Conservation (phyloP, 2,888 invertebrate species). For the Polyommatus icarus region DNA sequence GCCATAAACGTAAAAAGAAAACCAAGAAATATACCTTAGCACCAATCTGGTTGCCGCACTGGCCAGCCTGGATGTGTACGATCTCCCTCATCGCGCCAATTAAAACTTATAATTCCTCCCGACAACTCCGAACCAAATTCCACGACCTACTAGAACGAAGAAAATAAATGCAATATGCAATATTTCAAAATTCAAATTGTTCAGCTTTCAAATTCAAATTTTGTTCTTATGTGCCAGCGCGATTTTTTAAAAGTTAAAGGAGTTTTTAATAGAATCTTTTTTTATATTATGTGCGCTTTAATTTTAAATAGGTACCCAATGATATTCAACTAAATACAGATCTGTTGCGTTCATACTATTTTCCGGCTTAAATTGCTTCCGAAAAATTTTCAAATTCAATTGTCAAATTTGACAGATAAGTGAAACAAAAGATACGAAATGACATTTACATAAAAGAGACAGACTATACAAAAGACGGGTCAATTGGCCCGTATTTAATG, state of each 20-base stretch:
- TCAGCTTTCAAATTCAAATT: constrained; percentile 36
- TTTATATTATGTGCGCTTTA: background rate
- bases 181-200: constrained; percentile 28
- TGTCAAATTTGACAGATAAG: too few relatives aligned
- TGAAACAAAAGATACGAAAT: too few relatives aligned
- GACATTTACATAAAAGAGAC: too few relatives aligned
- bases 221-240: constrained; percentile 29
- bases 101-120: constrained; percentile 46
- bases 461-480: too few relatives aligned
- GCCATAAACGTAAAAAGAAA: background rate
- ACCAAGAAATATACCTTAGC: constrained; percentile 59
- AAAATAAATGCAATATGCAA: constrained; percentile 60
- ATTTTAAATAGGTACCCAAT: too few relatives aligned
- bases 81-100: constrained; percentile 86
- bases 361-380: too few relatives aligned
- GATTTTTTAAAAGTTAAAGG: constrained; percentile 27
- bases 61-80: constrained; percentile 89
- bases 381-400: too few relatives aligned
- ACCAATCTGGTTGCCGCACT: constrained; percentile 84
- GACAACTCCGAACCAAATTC: constrained; percentile 41
- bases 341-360: too few relatives aligned
- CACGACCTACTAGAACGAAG: constrained; percentile 59
- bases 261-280: background rate
- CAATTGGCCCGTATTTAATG: too few relatives aligned
- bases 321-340: too few relatives aligned